Base-by-base conservation (phyloP, 2,888 invertebrate genomes). In the Adineta ricciae region DNA sequence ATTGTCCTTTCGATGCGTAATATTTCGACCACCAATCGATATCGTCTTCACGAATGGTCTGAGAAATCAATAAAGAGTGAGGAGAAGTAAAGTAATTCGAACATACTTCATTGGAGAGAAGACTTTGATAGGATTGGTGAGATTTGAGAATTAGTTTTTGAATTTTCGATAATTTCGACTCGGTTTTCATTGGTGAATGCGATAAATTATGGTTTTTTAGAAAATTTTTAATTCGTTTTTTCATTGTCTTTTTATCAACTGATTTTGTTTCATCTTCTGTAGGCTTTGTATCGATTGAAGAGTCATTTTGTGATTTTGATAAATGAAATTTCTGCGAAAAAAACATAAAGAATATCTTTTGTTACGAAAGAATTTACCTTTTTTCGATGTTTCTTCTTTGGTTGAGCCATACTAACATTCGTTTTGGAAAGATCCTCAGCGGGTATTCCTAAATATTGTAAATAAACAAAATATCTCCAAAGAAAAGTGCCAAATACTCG, bases 11-110 rank as follows among this genome's bases (percentile, higher is more conserved):
- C 0, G 96, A 96, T 24, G 95, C 94, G 89, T 95, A 96, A 90
- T 95, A 96, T 90, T 96, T 96, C 0, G 95, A 95, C 96, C 96
- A 96, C 96, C 96, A 96, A 90, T 96, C 96, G 88, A 94, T 93
- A 88, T 93, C 94, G 83, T 89, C 89, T 72, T 88, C 88, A 11
- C 88, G 88, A 9, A 87, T 32, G 54, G 87, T 84, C 88, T 88
- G 84, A 11, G 54, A 83, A 46, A 24, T 24, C n/a, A 84, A 84
- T 82, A 32, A 52, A 24, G 27, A 56, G 56, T 83, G 24, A 38
- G 54, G 2, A 64, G 7, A 21, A 9, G 27, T n/a, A 16, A n/a
- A n/a, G 9, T 11, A 2, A 16, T 78, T 50, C 24, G n/a, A 84
- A 46, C 46, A 8, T 50, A 50, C 50, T 19, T 50, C 50, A 19